phyloP scores from a whole-genome alignment of 2,888 invertebrate species.

The Watsonalla cultraria region DNA sequence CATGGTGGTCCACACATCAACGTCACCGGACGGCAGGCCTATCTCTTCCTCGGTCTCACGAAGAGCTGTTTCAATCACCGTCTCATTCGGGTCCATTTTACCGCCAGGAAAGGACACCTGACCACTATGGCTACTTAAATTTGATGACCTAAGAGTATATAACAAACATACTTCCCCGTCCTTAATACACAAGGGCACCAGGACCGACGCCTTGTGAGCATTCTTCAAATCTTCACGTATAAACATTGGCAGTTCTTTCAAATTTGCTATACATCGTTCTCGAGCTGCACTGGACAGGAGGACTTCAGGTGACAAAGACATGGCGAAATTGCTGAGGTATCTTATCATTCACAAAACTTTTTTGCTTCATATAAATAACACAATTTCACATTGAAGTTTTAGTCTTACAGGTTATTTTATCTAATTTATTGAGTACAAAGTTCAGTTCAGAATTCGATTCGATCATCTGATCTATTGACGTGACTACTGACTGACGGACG shows the following conservation, averaged over 20 bases:
- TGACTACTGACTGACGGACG: no score
- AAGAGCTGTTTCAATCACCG: conserved; percentile 84
- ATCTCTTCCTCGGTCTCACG: conserved; percentile 95
- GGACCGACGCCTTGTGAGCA: conserved; percentile 83
- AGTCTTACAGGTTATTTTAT: background rate
- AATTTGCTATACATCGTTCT: conserved; percentile 76
- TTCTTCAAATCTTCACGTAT: conserved; percentile 30
- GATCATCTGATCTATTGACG: no score
- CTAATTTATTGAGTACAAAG: background rate
- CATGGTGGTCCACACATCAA: conserved; percentile 84
- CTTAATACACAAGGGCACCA: conserved; percentile 88
- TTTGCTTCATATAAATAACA: no score
- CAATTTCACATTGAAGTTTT: no score
- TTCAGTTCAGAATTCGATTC: background rate
- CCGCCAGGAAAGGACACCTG: conserved; percentile 95
- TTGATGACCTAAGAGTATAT: conserved; percentile 88
- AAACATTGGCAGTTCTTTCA: conserved; percentile 78
- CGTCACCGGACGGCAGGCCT: conserved; percentile 78
- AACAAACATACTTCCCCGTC: conserved; percentile 85
- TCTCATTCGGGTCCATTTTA: conserved; percentile 82
- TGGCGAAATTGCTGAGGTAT: conserved; percentile 12
- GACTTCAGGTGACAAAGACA: conserved; percentile 51
- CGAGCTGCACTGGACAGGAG: conserved; percentile 76
- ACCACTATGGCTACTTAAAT: conserved; percentile 85
- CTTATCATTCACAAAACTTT: conserved; percentile 4